A percentile compares a stretch with the other conserved stretches of the same genome.
Conservation (phyloP, 2,797 vertebrate genomes). For the Bovichtus diacanthus region DNA sequence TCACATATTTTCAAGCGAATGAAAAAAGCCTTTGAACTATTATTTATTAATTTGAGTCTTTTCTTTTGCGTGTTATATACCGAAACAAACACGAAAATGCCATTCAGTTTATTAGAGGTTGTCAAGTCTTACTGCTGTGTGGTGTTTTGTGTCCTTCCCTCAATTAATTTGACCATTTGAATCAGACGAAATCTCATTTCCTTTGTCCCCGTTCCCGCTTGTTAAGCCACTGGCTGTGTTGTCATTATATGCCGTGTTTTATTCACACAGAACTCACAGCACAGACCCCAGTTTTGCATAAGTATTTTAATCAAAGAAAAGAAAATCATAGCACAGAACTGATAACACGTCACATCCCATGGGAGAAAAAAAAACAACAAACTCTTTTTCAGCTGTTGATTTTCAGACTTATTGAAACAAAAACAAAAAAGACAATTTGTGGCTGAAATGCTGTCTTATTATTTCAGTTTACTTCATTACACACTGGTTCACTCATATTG, state of each 20-base stretch:
- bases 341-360: slow-evolving; percentile 60
- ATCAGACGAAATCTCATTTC: slow-evolving; percentile 36
- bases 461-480: slow-evolving; percentile 52
- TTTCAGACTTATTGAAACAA: slow-evolving; percentile 42
- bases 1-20: slow-evolving; percentile 6
- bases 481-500: slow-evolving; percentile 57
- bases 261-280: slow-evolving; percentile 40
- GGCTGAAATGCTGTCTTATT: slow-evolving; percentile 31
- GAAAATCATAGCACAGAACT: slow-evolving; percentile 67
- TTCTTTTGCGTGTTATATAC: neutral
- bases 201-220: slow-evolving; percentile 5
- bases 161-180: slow-evolving; percentile 47
- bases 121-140: neutral
- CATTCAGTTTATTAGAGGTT: slow-evolving; percentile 7
- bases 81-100: slow-evolving; percentile 6
- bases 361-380: slow-evolving; percentile 38
- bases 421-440: slow-evolving; percentile 26
- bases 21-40: neutral
- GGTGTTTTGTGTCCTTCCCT: slow-evolving; percentile 5
- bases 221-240: slow-evolving; percentile 41
- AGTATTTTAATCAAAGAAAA: slow-evolving; percentile 78
- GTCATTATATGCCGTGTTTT: slow-evolving; percentile 21
- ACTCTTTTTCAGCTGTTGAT: slow-evolving; percentile 20
- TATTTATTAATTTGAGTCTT: neutral
- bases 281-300: slow-evolving; percentile 53